Evolutionary conservation across 2,888 invertebrate species (phyloP).

Genomic region (Actias luna): DNA sequence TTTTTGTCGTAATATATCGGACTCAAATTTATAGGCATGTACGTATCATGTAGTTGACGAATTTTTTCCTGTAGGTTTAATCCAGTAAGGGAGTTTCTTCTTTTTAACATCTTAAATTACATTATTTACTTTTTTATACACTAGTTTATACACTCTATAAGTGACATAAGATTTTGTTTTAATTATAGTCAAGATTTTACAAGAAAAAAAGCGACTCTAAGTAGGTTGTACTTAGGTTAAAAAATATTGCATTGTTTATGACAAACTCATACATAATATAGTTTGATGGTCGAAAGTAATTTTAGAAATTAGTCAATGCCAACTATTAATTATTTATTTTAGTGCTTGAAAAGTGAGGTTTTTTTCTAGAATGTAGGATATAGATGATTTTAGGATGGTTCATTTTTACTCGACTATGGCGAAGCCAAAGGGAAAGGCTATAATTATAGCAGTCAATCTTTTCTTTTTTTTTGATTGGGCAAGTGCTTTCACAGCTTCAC

Average conservation of each 20-base stretch:
- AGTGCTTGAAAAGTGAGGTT: no score
- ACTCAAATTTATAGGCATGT: slow-evolving; percentile 50
- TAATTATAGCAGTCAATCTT: no score
- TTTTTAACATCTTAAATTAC: slow-evolving; percentile 18
- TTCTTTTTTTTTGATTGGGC: no score
- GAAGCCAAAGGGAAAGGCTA: no score
- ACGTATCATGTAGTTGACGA: slow-evolving; percentile 36
- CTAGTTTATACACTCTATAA: background rate
- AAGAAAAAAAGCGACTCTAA: background rate
- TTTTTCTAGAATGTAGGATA: no score
- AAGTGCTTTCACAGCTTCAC: no score
- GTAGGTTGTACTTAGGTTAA: background rate
- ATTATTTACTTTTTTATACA: background rate
- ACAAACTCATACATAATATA: no score
- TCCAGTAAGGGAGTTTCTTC: slow-evolving; percentile 5
- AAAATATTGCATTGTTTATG: background rate
- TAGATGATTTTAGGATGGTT: no score
- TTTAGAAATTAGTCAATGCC: no score
- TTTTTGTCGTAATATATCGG: slow-evolving; percentile 38
- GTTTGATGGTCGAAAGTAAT: no score
- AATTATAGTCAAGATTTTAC: background rate
- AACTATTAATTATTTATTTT: no score
- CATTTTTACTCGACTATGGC: no score
- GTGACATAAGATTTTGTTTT: background rate
- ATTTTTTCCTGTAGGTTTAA: slow-evolving; percentile 41